Evolutionary conservation across 2,113 vertebrate species (phyloP), one percentile per base, ranked within the genome.

Genomic region (Platichthys stellatus): DNA sequence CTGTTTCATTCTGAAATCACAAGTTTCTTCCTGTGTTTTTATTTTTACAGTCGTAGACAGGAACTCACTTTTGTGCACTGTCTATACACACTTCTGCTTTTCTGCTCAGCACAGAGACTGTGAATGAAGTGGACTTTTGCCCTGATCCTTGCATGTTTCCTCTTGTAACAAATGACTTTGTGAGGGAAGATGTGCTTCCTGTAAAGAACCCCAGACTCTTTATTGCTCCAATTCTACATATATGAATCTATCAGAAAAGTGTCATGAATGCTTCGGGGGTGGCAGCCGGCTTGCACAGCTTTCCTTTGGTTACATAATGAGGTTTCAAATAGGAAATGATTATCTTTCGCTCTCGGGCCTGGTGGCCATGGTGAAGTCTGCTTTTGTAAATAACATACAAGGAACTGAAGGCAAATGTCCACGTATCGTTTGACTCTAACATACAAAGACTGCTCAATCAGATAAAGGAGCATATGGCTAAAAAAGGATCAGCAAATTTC

Each of bases 341-440:
- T 80, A 72, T 78, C 56, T 86, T 83, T 84, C 0, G 28, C 68
- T 79, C 28, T 80, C 75, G 76, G 49, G 62, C 63, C 71, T 31
- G 81, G 88, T 91, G 88, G 85, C 86, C 88, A 88, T 86, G 85
- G 89, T 87, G 85, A 92, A 67, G 81, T 82, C 69, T 77, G 66
- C 78, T 87, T 74, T 81, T 75, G 70, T 86, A 80, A 85, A 89
- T 74, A 84, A 63, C 59, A 85, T 89, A 87, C 84, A 85, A 71
- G 63, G 63, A 86, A 73, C 59, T 62, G 63, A 70, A 82, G 61
- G 66, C 45, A 81, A 83, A 80, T 77, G 64, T 84, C 79, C 80
- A 69, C 86, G 79, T 62, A 71, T 87, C 79, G 81, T 69, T 72
- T 81, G 57, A 70, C 72, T 72, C 68, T 64, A 74, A 62, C 69